Percentiles rank a stretch among this genome's conserved stretches.
These are phyloP conservation scores for Chrysolina oricalcia DNA, from an alignment of 2,888 invertebrate species.

Conservation along the genomic window DNA sequence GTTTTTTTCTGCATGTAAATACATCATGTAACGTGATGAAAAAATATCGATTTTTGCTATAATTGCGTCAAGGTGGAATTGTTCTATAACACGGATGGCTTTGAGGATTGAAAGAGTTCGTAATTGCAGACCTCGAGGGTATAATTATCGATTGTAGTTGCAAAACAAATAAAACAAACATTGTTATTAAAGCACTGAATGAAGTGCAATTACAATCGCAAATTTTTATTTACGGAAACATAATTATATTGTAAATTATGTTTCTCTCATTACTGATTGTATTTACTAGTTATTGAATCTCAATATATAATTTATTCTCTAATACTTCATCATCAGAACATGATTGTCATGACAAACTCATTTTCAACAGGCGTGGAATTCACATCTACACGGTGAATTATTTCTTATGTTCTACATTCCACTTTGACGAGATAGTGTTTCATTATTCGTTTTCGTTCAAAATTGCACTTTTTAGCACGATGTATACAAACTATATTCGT, in stretches of 20 bases:
- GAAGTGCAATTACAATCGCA: not conserved
- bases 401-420: constrained; percentile 2
- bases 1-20: constrained; percentile 10
- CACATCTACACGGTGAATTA: not conserved
- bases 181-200: constrained; percentile 16
- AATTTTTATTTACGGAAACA: not conserved
- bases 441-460: not conserved
- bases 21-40: constrained; percentile 3
- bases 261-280: not conserved
- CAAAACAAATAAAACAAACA: constrained; percentile 20
- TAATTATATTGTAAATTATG: not conserved
- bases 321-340: not conserved
- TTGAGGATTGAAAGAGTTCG: constrained; percentile 8
- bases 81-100: constrained; percentile 12
- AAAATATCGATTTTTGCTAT: constrained; percentile 11
- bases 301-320: constrained; percentile 1
- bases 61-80: constrained; percentile 24
- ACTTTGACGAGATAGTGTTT: not conserved
- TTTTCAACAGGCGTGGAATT: not conserved
- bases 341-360: not conserved
- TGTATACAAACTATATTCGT: not conserved
- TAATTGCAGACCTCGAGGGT: not conserved
- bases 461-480: constrained; percentile 8
- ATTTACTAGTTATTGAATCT: constrained; percentile 2
- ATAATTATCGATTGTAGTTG: constrained; percentile 19